Percentiles rank a stretch among this genome's conserved stretches.
phyloP scores from a whole-genome alignment of 2,888 invertebrate species.

The Apotomis capreana region DNA sequence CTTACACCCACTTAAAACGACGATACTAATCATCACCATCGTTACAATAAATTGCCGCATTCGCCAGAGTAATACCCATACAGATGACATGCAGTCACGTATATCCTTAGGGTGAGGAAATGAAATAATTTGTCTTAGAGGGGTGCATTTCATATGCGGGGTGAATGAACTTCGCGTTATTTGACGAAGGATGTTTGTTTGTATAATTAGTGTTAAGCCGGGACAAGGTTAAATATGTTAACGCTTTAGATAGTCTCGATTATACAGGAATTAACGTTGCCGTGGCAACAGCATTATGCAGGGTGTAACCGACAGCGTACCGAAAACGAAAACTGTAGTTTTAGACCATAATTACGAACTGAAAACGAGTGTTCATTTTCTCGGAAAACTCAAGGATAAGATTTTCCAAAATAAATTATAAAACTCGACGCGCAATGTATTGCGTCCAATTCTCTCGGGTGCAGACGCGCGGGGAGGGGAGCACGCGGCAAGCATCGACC shows the following conservation, averaged over 20 bases:
- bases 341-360: no score
- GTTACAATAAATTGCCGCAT: slow-evolving; percentile 67
- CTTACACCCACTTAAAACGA: slow-evolving; percentile 21
- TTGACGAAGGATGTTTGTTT: slow-evolving; percentile 25
- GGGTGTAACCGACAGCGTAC: no score
- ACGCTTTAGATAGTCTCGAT: slow-evolving; percentile 27
- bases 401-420: no score
- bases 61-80: slow-evolving; percentile 55
- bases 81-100: slow-evolving; percentile 77
- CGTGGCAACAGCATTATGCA: not conserved
- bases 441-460: no score
- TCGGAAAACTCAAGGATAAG: no score
- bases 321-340: no score
- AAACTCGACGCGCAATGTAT: no score
- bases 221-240: slow-evolving; percentile 18
- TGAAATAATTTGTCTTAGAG: slow-evolving; percentile 82
- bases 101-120: slow-evolving; percentile 75
- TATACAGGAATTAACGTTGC: slow-evolving; percentile 43
- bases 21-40: slow-evolving; percentile 59
- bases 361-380: no score
- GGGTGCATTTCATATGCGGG: slow-evolving; percentile 82
- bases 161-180: slow-evolving; percentile 66
- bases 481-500: no score
- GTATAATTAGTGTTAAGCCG: slow-evolving; percentile 26
- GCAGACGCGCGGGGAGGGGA: no score